Conservation (phyloP, 64 coral and sea anemone genomes). For the Pocillopora verrucosa region DNA sequence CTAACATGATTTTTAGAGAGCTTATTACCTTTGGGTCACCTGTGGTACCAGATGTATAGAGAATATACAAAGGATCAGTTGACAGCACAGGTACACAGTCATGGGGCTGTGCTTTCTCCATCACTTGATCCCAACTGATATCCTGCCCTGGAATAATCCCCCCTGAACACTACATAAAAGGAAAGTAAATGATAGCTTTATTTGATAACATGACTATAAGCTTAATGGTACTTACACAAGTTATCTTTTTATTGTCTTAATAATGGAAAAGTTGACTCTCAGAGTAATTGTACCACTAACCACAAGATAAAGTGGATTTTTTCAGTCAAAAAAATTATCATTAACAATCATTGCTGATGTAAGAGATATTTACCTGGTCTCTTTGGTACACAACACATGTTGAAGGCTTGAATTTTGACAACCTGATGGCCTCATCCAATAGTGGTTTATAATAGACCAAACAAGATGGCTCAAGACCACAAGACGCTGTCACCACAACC, state of each 20-base stretch:
- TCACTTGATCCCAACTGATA: conserved; percentile 86
- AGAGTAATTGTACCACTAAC: no score
- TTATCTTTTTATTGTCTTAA: no score
- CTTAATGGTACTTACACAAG: no score
- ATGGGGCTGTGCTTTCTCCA: conserved; percentile 85
- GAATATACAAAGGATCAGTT: conserved; percentile 95
- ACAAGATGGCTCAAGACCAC: conserved; percentile 91
- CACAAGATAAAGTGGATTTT: no score
- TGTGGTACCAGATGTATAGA: conserved; percentile 98
- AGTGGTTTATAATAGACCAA: conserved; percentile 93
- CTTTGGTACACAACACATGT: conserved; percentile 87
- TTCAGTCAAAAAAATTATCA: neutral
- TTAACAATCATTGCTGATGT: neutral
- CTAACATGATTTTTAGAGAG: neutral
- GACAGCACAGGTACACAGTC: conserved; percentile 88
- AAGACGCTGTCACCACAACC: conserved; percentile 89
- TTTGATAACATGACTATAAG: neutral
- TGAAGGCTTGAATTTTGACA: conserved; percentile 80
- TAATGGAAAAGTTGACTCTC: no score
- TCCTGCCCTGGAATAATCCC: conserved; percentile 76
- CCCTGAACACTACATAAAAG: conserved; percentile 59
- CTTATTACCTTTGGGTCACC: conserved; percentile 86
- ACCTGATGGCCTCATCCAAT: conserved; percentile 82
- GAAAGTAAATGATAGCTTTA: neutral
- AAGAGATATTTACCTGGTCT: conserved; percentile 64